phyloP scores from a whole-genome alignment of 2,888 invertebrate genomes.

The Rotaria macrura region DNA sequence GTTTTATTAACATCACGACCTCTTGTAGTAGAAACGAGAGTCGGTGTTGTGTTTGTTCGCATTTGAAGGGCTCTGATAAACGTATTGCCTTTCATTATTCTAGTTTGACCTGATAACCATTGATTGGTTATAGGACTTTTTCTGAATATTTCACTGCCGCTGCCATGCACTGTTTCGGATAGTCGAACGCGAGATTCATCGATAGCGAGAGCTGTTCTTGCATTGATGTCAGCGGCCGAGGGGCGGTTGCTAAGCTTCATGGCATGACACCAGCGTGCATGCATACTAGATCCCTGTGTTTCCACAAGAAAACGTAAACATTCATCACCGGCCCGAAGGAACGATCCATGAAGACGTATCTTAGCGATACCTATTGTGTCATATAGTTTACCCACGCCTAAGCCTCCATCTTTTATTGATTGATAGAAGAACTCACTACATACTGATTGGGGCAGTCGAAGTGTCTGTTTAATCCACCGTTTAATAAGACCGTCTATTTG shows the following conservation, averaged over 20 bases:
- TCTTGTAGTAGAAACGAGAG: neutral
- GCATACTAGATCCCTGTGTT: neutral
- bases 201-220: neutral
- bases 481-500: neutral
- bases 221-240: neutral
- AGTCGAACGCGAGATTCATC: neutral
- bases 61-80: neutral
- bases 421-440: neutral
- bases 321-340: neutral
- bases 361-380: neutral
- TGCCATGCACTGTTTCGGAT: neutral
- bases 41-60: neutral
- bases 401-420: neutral
- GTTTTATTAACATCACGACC: neutral
- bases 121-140: neutral
- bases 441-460: neutral
- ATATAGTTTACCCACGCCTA: neutral
- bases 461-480: neutral
- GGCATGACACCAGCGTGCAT: neutral
- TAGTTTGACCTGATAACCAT: neutral
- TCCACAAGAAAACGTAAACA: neutral
- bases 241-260: neutral
- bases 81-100: neutral
- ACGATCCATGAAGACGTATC: neutral
- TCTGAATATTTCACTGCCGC: neutral